These are phyloP conservation scores for Aphyosemion australe DNA, from an alignment of 2,113 vertebrate genomes.

Conservation along the genomic window DNA sequence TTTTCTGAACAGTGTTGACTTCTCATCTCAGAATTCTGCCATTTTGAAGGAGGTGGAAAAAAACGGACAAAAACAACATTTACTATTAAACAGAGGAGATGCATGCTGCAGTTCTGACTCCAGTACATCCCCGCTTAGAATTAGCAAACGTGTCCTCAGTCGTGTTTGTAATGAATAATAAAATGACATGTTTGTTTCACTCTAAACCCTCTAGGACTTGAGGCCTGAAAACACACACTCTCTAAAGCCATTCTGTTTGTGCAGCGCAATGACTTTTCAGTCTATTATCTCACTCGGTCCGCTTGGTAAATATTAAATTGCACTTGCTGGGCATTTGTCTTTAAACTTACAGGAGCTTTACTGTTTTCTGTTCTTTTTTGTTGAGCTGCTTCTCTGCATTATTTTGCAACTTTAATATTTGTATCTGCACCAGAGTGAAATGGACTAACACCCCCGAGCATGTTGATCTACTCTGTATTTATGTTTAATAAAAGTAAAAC, in stretches of 20 bases:
- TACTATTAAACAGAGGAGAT: not conserved
- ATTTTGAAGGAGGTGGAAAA: slow-evolving; percentile 1
- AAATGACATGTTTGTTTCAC: slow-evolving; percentile 63
- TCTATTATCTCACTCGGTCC: slow-evolving; percentile 48
- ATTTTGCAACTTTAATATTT: slow-evolving; percentile 7
- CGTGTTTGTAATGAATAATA: slow-evolving; percentile 63
- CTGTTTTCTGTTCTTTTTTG: slow-evolving; percentile 8
- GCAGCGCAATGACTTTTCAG: slow-evolving; percentile 57
- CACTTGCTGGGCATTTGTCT: slow-evolving; percentile 26
- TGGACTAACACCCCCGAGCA: slow-evolving; percentile 21
- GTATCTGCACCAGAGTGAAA: not conserved
- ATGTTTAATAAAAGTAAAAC: slow-evolving; percentile 16
- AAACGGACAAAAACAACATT: slow-evolving; percentile 1
- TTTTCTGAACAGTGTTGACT: not conserved
- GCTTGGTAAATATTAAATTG: slow-evolving; percentile 62
- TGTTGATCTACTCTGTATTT: slow-evolving; percentile 24
- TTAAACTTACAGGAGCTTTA: slow-evolving; percentile 35
- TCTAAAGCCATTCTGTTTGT: slow-evolving; percentile 54
- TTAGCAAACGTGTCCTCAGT: slow-evolving; percentile 38
- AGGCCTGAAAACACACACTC: slow-evolving; percentile 49
- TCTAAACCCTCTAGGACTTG: slow-evolving; percentile 49
- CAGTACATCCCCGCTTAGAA: slow-evolving; percentile 28
- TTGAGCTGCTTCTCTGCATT: slow-evolving; percentile 9
- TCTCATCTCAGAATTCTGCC: slow-evolving; percentile 2
- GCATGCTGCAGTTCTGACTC: slow-evolving; percentile 11